These are phyloP conservation scores for Conus betulinus DNA, from an alignment of 1,140 invertebrate genomes.

Conservation along the genomic window DNA sequence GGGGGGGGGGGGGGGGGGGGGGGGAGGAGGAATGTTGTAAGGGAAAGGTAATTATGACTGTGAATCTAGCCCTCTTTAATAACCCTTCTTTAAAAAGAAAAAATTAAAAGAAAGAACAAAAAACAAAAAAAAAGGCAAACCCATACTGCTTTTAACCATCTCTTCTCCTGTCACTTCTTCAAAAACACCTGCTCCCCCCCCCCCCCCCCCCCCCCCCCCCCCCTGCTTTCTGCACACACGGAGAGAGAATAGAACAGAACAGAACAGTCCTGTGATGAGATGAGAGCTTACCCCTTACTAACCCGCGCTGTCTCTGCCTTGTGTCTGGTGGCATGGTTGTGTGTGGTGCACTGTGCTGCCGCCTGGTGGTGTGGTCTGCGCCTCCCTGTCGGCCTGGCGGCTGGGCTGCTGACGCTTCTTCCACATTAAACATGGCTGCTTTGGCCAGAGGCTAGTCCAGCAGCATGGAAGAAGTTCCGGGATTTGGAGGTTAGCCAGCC, in stretches of 20 bases:
- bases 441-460: slow-evolving; percentile 25
- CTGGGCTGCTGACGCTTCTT: slow-evolving; percentile 1
- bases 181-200: background rate
- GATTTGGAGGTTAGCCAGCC: slow-evolving; percentile 14
- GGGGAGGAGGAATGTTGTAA: too few relatives aligned
- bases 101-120: too few relatives aligned
- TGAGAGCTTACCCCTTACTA: too few relatives aligned
- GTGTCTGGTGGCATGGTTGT: background rate
- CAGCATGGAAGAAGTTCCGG: slow-evolving; percentile 32
- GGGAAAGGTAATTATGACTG: too few relatives aligned
- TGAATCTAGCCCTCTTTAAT: too few relatives aligned
- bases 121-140: too few relatives aligned
- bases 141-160: too few relatives aligned
- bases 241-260: too few relatives aligned
- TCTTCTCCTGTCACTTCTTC: too few relatives aligned
- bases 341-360: background rate
- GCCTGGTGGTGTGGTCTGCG: background rate
- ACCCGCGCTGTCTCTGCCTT: background rate
- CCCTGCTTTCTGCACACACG: background rate
- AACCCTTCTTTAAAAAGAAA: too few relatives aligned
- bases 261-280: too few relatives aligned
- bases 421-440: background rate
- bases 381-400: background rate
- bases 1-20: too few relatives aligned
- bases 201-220: background rate